Evolutionary conservation across 2,888 invertebrate genomes (phyloP), one percentile per base, ranked within the genome.

Genomic region (Protonemura montana): DNA sequence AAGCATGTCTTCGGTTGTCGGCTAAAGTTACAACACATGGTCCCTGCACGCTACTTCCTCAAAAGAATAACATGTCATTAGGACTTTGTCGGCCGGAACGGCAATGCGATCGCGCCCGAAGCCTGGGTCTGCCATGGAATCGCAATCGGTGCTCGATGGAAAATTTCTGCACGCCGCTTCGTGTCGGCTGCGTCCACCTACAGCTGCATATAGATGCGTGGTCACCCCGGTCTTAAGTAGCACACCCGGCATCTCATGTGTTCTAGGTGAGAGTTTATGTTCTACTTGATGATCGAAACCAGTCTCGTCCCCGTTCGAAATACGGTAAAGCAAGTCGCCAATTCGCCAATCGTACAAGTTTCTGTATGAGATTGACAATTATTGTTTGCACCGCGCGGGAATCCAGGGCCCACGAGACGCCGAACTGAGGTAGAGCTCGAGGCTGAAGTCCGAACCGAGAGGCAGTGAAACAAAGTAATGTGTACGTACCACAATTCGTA

Each of bases 231-330:
- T n/a, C 35, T 29, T 2, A 81, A 81, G 81, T 81, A 81, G 81
- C 30, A 81, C 81, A 81, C 28, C 81, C 81, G 30, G 30, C 81
- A 16, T 26, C 27, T 29, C 27, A 27, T 30, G 16, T 81, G 81
- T 81, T 81, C 81, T 81, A 30, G 81, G 81, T 81, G 81, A 81
- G 81, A 81, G 81, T 81, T 78, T 78, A 30, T 30, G 81, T 81
- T 81, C 81, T 81, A 81, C 81, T 81, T 81, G 81, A 81, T n/a
- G 81, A 78, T 27, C 59, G 26, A 78, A 78, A 27, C 78, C 28
- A 78, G 78, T 78, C 78, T 2, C 78, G 78, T 78, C 78, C 27
- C 26, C 78, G 1, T 27, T 28, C 78, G 78, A 10, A 78, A 78
- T 25, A 26, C 78, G 28, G 59, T 59, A 59, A 59, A 59, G 6